Percentiles rank a stretch among this genome's conserved stretches.
phyloP scores from a whole-genome alignment of 1,140 invertebrate species.

The Acyrthosiphon pisum region DNA sequence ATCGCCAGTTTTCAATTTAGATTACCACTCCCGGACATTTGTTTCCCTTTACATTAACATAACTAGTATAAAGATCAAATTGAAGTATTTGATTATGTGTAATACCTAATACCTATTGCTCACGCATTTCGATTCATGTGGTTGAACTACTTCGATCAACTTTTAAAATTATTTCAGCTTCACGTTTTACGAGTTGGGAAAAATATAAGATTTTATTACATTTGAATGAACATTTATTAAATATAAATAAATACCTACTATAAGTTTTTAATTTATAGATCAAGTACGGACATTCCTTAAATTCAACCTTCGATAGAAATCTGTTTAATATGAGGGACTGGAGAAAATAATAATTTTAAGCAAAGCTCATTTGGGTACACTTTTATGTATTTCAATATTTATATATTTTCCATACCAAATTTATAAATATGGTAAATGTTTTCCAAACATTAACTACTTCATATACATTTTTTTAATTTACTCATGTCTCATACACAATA shows the following conservation, averaged over 20 bases:
- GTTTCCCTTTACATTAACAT: background rate
- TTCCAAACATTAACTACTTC: too few relatives aligned
- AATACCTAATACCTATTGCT: background rate
- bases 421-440: too few relatives aligned
- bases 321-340: background rate
- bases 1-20: background rate
- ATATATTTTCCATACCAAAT: background rate
- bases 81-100: background rate
- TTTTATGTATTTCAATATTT: background rate
- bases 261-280: background rate
- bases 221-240: background rate
- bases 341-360: background rate
- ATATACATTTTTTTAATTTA: too few relatives aligned
- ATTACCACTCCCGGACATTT: background rate
- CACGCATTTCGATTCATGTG: background rate
- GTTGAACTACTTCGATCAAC: background rate
- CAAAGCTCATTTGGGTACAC: background rate
- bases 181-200: background rate
- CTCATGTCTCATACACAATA: too few relatives aligned
- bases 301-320: background rate
- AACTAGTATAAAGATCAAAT: background rate
- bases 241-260: background rate
- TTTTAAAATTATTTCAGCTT: background rate
- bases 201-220: background rate
- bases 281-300: background rate